Evolutionary conservation across 2,797 vertebrate species (phyloP).

Genomic region (Sphenodon punctatus): DNA sequence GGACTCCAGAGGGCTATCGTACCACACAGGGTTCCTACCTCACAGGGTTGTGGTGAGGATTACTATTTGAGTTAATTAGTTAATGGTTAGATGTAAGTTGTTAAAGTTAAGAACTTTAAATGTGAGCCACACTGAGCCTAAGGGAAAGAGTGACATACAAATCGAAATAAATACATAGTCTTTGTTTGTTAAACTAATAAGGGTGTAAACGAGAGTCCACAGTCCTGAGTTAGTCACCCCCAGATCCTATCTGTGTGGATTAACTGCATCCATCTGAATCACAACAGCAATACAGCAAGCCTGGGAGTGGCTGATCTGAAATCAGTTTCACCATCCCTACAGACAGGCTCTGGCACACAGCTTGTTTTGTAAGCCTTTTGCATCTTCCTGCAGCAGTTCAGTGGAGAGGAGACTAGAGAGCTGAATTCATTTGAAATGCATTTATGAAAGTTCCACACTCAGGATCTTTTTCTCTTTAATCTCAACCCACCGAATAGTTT

Average conservation of each 20-base stretch:
- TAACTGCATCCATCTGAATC: not conserved
- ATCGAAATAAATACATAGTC: too few relatives aligned
- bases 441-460: not conserved
- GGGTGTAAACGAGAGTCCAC: not conserved
- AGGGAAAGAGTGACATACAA: too few relatives aligned
- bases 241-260: not conserved
- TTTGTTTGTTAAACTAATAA: too few relatives aligned
- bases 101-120: too few relatives aligned
- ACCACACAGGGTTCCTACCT: too few relatives aligned
- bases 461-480: not conserved
- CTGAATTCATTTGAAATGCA: not conserved
- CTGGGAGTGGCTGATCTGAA: not conserved
- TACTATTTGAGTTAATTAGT: too few relatives aligned
- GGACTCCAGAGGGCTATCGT: too few relatives aligned
- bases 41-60: too few relatives aligned
- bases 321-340: not conserved
- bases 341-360: not conserved
- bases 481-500: not conserved
- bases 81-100: too few relatives aligned
- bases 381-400: not conserved
- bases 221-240: not conserved
- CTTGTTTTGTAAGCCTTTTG: not conserved
- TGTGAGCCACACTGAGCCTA: too few relatives aligned
- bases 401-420: not conserved
- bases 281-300: not conserved